These are phyloP conservation scores for Phthorimaea operculella DNA, from an alignment of 1,140 invertebrate species.

Conservation along the genomic window DNA sequence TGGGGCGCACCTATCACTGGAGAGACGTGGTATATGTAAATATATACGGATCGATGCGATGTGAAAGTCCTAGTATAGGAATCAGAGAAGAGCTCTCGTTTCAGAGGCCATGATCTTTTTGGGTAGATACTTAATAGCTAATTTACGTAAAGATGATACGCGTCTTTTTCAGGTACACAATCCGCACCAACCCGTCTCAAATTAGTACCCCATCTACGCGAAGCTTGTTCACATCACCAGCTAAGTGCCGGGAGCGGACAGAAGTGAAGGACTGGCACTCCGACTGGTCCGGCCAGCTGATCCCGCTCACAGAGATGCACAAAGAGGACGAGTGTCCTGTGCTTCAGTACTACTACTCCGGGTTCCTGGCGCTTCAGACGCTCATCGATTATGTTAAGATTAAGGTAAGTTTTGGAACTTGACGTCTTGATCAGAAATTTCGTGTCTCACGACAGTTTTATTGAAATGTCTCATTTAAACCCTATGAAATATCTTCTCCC, in stretches of 20 bases:
- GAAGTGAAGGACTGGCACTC: slow-evolving; percentile 48
- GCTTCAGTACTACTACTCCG: slow-evolving; percentile 79
- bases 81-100: too few species aligned
- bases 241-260: slow-evolving; percentile 73
- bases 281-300: slow-evolving; percentile 73
- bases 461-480: too few species aligned
- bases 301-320: slow-evolving; percentile 71
- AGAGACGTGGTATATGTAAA: too few species aligned
- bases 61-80: too few species aligned
- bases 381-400: slow-evolving; percentile 79
- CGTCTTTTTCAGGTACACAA: slow-evolving; percentile 71
- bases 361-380: slow-evolving; percentile 78
- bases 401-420: slow-evolving; percentile 56
- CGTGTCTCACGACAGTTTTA: too few species aligned
- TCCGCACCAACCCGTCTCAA: slow-evolving; percentile 76
- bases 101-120: too few species aligned
- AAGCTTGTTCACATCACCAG: slow-evolving; percentile 72
- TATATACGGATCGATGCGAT: too few species aligned
- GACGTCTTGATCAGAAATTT: too few species aligned
- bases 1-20: too few species aligned
- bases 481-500: slow-evolving; percentile 16
- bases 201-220: slow-evolving; percentile 72
- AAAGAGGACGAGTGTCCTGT: slow-evolving; percentile 73
- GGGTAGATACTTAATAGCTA: too few species aligned
- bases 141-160: background rate